Conservation (phyloP, 1,140 invertebrate species). For the Cheumatopsyche charites region DNA sequence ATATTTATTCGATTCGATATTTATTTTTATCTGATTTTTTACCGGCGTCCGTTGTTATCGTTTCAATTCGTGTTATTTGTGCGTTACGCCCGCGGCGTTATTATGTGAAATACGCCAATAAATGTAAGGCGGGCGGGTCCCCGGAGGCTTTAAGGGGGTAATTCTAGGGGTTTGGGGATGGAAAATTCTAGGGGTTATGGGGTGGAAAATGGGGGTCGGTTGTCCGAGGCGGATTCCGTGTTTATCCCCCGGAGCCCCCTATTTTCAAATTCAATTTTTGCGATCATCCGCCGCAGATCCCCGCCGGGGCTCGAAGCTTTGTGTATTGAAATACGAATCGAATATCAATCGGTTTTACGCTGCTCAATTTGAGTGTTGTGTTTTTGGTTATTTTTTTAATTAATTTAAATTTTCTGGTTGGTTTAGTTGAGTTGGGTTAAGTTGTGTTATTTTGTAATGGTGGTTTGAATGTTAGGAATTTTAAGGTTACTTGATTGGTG, state of each 20-base stretch:
- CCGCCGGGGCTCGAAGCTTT: conserved; percentile 40
- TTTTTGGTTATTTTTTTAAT: not conserved
- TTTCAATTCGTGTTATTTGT: conserved; percentile 35
- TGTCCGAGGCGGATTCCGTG: conserved; percentile 44
- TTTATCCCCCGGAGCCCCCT: conserved; percentile 45
- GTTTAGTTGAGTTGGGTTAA: too few relatives aligned
- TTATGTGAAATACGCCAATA: conserved; percentile 48
- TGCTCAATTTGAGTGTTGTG: not conserved
- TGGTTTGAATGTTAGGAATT: too few relatives aligned
- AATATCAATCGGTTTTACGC: conserved; percentile 47
- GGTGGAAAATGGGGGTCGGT: not conserved
- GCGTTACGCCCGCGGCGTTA: conserved; percentile 42
- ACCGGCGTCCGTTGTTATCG: not conserved
- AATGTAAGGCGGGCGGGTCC: conserved; percentile 30
- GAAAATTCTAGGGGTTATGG: not conserved
- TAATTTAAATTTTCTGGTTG: too few relatives aligned
- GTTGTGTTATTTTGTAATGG: too few relatives aligned
- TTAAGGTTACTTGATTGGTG: too few relatives aligned
- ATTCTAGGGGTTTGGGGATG: not conserved
- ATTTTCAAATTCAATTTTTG: conserved; percentile 50
- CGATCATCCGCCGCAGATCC: conserved; percentile 46
- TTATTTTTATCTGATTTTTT: not conserved
- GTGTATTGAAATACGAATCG: conserved; percentile 49
- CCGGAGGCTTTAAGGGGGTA: not conserved
- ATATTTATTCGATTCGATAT: too few relatives aligned